Evolutionary conservation across 2,888 invertebrate genomes (phyloP).

Genomic region (Mesorhabditis spiculigera): DNA sequence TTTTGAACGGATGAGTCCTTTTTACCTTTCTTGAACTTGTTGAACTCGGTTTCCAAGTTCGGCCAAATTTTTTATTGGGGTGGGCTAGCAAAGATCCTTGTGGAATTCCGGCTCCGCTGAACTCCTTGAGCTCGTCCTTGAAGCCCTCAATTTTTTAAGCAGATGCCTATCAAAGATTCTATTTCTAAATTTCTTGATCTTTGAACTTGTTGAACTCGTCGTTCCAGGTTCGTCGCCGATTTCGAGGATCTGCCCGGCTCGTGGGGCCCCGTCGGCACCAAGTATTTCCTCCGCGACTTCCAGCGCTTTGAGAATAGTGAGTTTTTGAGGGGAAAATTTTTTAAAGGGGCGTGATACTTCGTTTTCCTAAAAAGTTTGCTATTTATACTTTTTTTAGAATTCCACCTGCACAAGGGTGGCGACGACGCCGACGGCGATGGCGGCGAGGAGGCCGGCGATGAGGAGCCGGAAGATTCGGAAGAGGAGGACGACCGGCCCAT

Average conservation of each 20-base stretch:
- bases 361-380: neutral
- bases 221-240: conserved; percentile 41
- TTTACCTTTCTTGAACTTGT: no score
- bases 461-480: conserved; percentile 22
- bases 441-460: neutral
- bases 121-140: no score
- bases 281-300: conserved; percentile 53
- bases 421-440: neutral
- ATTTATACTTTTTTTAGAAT: no score
- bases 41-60: no score
- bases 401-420: neutral
- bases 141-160: no score
- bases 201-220: no score
- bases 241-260: conserved; percentile 47
- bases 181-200: no score
- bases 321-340: neutral
- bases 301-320: conserved; percentile 37
- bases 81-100: no score
- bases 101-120: no score
- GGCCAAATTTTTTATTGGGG: no score
- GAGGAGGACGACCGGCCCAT: conserved; percentile 9
- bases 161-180: no score
- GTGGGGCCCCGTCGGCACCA: conserved; percentile 49
- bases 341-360: neutral
- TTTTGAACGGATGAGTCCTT: no score